Conservation (phyloP, 2,113 vertebrate genomes). For the Pachypanchax playfairii region DNA sequence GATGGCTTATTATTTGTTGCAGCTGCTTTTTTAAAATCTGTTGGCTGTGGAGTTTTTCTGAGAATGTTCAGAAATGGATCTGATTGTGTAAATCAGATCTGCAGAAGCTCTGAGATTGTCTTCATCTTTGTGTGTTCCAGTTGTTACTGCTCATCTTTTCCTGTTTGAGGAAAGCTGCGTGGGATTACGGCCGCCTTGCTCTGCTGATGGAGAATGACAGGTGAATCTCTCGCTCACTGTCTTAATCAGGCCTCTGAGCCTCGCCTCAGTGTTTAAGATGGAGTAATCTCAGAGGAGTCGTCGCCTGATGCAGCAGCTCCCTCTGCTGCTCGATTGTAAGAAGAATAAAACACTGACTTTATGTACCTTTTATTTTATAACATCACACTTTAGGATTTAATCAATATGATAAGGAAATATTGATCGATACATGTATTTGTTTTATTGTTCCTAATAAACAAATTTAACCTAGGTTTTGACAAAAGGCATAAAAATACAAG, state of each 20-base stretch:
- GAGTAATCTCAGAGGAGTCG: conserved; percentile 19
- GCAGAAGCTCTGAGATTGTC: conserved; percentile 3
- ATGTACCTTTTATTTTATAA: too few relatives aligned
- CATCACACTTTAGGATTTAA: too few relatives aligned
- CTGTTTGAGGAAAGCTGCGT: conserved; percentile 95
- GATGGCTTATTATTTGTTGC: conserved; percentile 43
- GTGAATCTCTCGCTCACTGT: conserved; percentile 58
- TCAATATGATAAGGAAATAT: too few relatives aligned
- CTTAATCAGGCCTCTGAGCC: background rate
- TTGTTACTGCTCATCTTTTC: conserved; percentile 90
- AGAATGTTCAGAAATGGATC: background rate
- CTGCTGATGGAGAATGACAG: conserved; percentile 96
- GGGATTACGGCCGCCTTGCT: conserved; percentile 95
- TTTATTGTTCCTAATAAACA: too few relatives aligned
- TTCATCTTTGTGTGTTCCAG: conserved; percentile 74
- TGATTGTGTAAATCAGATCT: background rate
- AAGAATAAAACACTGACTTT: too few relatives aligned
- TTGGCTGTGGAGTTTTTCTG: conserved; percentile 8
- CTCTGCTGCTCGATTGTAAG: conserved; percentile 64
- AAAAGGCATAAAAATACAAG: too few relatives aligned
- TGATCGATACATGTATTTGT: too few relatives aligned
- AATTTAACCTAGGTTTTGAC: too few relatives aligned
- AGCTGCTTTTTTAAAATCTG: conserved; percentile 31
- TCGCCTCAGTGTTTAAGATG: conserved; percentile 41
- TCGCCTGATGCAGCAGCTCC: conserved; percentile 47